Base-by-base conservation (phyloP, 1,140 invertebrate genomes). In the Aphaenogaster ashmeadi region DNA sequence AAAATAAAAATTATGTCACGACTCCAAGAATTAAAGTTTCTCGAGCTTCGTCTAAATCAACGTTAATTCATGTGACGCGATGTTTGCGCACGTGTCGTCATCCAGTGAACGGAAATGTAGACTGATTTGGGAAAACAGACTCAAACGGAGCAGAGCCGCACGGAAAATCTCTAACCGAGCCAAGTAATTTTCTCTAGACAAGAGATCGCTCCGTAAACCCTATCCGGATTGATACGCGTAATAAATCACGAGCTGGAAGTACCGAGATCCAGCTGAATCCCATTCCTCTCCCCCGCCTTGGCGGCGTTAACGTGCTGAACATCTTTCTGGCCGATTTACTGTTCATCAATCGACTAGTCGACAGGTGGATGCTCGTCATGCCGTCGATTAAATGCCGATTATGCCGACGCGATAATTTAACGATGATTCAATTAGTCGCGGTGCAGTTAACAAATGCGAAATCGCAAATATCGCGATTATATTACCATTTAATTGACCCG, bases 161-260 rank as follows among this genome's bases (percentile, higher is more conserved):
- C 9, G 69, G 27, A 75, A 75, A 84, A 84, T 84, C 80, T 84
- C 54, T 60, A 27, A 60, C 27, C 80, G n/a, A 11, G 54, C 56
- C 18, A n/a, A 60, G 69, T 84, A 84, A 75, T 84, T 84, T 60
- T 75, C 80, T 58, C 71, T n/a, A 60, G 69, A 84, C 80, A 62
- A 84, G 80, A 84, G 69, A 84, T 84, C 69, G 58, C 69, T 50
- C 69, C 27, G 54, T 84, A 81, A 81, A 71, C 41, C 41, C 38
- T 27, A 47, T 50, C 54, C 11, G 69, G 41, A 75, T 75, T 84
- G 69, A 84, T 84, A 84, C 69, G 41, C 80, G 69, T 60, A 75
- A 84, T 84, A 84, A 75, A 84, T 84, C 69, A 84, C 67, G 38
- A 56, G 52, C 44, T 27, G 44, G 69, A 36, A 60, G 38, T 27